Evolutionary conservation across 2,888 invertebrate genomes (phyloP).

Genomic region (Melolontha melolontha): DNA sequence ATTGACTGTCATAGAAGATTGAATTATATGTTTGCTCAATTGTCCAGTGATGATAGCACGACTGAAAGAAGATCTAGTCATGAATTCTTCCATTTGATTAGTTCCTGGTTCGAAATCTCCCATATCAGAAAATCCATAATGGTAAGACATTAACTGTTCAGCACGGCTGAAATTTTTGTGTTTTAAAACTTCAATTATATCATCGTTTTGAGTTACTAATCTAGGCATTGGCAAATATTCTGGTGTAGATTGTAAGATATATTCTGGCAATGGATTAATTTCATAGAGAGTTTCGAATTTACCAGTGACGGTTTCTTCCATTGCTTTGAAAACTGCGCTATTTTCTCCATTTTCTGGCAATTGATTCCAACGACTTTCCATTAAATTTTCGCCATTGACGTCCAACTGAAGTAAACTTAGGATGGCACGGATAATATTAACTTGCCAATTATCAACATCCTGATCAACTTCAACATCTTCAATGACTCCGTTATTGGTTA

Average conservation of each 20-base stretch:
- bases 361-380: slow-evolving; percentile 65
- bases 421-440: slow-evolving; percentile 78
- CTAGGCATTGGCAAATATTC: slow-evolving; percentile 66
- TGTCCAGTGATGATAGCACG: slow-evolving; percentile 70
- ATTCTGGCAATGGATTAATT: slow-evolving; percentile 71
- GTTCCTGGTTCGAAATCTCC: slow-evolving; percentile 56
- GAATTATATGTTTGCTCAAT: slow-evolving; percentile 72
- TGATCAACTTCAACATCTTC: slow-evolving; percentile 70
- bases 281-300: slow-evolving; percentile 80
- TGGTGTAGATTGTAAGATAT: slow-evolving; percentile 69
- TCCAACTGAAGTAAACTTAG: slow-evolving; percentile 78
- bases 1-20: slow-evolving; percentile 74
- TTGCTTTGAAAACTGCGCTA: slow-evolving; percentile 73
- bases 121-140: slow-evolving; percentile 72
- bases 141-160: slow-evolving; percentile 73
- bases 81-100: slow-evolving; percentile 61
- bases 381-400: slow-evolving; percentile 69
- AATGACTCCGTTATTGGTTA: slow-evolving; percentile 73
- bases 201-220: slow-evolving; percentile 65
- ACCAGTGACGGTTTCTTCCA: slow-evolving; percentile 80
- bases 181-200: slow-evolving; percentile 74
- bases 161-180: slow-evolving; percentile 75
- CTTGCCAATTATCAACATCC: slow-evolving; percentile 71
- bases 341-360: slow-evolving; percentile 63
- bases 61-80: slow-evolving; percentile 70